Percentiles rank a stretch among this genome's conserved stretches.
phyloP scores from a whole-genome alignment of 2,888 invertebrate species.

The Lithophane leautieri region DNA sequence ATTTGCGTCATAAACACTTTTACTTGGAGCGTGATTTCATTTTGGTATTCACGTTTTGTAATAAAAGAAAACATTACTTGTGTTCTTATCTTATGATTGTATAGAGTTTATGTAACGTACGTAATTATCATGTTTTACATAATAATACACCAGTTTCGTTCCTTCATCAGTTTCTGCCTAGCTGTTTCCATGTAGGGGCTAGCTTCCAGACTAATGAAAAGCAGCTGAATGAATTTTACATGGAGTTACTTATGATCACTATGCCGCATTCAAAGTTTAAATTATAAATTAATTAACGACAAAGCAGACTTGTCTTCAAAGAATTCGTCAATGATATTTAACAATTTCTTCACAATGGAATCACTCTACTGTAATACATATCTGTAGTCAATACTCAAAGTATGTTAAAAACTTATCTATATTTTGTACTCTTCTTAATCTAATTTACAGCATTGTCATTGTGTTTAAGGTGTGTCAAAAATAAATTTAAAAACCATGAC shows the following conservation, averaged over 20 bases:
- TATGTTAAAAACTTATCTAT: too few relatives aligned
- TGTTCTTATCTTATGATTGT: not conserved
- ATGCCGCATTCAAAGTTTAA: too few relatives aligned
- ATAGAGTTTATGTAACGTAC: not conserved
- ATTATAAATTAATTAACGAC: not conserved
- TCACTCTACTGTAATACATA: too few relatives aligned
- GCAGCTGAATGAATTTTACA: not conserved
- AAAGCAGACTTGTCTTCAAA: not conserved
- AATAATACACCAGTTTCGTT: not conserved
- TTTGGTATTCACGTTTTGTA: not conserved
- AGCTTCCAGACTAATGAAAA: too few relatives aligned
- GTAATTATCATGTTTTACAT: not conserved
- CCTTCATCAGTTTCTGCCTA: not conserved
- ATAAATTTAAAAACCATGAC: too few relatives aligned
- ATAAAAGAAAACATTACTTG: not conserved
- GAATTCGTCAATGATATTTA: not conserved
- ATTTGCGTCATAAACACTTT: conserved; percentile 28
- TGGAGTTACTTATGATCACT: not conserved
- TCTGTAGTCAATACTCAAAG: too few relatives aligned
- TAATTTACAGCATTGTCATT: too few relatives aligned
- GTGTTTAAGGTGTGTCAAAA: too few relatives aligned
- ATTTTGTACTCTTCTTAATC: too few relatives aligned
- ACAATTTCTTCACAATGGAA: not conserved
- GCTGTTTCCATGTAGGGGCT: not conserved
- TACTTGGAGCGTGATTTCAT: conserved; percentile 7